Percentiles rank a stretch among this genome's conserved stretches.
phyloP scores from a whole-genome alignment of 2,797 vertebrate genomes.

The Erethizon dorsatum region DNA sequence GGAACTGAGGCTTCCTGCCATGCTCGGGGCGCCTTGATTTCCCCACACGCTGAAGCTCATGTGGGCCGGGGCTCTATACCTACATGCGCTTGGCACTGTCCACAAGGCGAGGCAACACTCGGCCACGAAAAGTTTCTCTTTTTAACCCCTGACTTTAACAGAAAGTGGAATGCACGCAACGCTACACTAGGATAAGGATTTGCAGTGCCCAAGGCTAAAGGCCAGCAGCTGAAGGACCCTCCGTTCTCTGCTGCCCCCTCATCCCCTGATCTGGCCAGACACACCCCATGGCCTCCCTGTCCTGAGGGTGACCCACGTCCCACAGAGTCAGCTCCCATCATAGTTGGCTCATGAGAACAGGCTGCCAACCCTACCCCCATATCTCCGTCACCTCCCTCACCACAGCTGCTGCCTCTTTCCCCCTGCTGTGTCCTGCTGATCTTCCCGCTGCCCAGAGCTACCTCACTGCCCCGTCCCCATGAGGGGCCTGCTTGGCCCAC shows the following conservation, averaged over 20 bases:
- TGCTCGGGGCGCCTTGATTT: too few relatives aligned
- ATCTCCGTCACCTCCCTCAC: fast-evolving
- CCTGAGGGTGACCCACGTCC: background rate
- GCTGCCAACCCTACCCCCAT: fast-evolving
- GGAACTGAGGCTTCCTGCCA: too few relatives aligned
- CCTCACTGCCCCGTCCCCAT: fast-evolving
- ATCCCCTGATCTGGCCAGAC: background rate
- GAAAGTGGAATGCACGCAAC: too few relatives aligned
- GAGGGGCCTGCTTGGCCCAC: fast-evolving
- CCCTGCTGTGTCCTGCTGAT: fast-evolving
- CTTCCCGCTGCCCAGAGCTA: fast-evolving
- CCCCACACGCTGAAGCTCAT: too few relatives aligned
- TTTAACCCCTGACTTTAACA: too few relatives aligned
- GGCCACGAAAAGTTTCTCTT: too few relatives aligned
- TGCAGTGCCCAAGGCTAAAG: background rate
- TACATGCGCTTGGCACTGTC: too few relatives aligned
- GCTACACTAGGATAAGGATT: too few relatives aligned
- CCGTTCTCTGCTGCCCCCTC: background rate
- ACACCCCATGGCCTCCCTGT: background rate
- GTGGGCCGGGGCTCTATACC: too few relatives aligned
- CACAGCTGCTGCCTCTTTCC: fast-evolving
- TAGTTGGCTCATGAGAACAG: background rate
- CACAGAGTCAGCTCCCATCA: background rate
- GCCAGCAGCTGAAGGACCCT: background rate
- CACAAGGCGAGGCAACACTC: background rate